These are phyloP conservation scores for Anneissia japonica DNA, from an alignment of 35 echinoderm and acorn worm species.

Conservation along the genomic window DNA sequence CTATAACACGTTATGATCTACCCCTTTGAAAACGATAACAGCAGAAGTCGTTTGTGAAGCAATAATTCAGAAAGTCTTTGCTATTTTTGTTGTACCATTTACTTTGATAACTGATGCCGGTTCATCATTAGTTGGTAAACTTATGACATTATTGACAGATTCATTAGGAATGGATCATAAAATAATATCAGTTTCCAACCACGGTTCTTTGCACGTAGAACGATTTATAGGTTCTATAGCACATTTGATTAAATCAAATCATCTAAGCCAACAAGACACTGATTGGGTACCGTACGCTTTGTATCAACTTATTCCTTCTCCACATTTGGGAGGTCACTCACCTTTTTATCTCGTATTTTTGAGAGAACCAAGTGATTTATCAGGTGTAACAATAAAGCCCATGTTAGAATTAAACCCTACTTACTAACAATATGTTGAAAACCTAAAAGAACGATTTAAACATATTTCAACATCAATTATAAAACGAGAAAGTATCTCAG, in stretches of 20 bases:
- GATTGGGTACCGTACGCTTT: slow-evolving; percentile 37
- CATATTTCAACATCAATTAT: not conserved
- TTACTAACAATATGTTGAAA: not conserved
- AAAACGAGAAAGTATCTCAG: not conserved
- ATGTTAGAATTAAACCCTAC: not conserved
- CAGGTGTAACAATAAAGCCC: not conserved
- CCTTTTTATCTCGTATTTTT: slow-evolving; percentile 42
- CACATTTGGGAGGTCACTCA: slow-evolving; percentile 42
- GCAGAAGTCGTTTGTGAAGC: slow-evolving; percentile 35
- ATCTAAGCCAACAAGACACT: slow-evolving; percentile 27
- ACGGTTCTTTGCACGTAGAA: slow-evolving; percentile 27
- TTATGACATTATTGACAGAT: slow-evolving; percentile 12
- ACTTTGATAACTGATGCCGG: slow-evolving; percentile 42
- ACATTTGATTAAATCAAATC: slow-evolving; percentile 28
- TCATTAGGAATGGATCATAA: slow-evolving; percentile 28
- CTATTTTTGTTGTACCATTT: slow-evolving; percentile 38
- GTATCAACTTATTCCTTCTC: slow-evolving; percentile 40
- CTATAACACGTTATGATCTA: slow-evolving; percentile 22
- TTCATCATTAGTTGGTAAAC: slow-evolving; percentile 34
- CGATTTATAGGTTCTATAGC: slow-evolving; percentile 35
- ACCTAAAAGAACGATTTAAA: not conserved
- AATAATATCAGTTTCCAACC: slow-evolving; percentile 13
- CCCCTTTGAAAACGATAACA: slow-evolving; percentile 28
- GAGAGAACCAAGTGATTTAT: slow-evolving; percentile 22
- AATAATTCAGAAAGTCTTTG: slow-evolving; percentile 45